phyloP scores from a whole-genome alignment of 2,797 vertebrate genomes.

The Phataginus tricuspis region DNA sequence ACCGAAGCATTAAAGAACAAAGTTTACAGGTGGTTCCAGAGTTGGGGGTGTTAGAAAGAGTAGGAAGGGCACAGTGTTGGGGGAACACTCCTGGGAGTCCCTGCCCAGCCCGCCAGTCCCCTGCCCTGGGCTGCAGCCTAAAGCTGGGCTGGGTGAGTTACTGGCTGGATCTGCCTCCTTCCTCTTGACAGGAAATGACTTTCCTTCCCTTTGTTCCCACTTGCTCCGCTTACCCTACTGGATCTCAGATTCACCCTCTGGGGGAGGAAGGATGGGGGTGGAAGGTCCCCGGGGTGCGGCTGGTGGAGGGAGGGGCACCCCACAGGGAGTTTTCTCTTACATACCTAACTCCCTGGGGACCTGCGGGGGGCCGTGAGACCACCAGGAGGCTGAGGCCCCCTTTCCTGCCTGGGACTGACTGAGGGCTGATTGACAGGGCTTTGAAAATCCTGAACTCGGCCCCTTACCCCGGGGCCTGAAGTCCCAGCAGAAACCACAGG shows the following conservation, averaged over 20 bases:
- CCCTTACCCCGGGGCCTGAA: slow-evolving; percentile 27
- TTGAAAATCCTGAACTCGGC: slow-evolving; percentile 36
- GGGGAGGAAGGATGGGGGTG: neutral
- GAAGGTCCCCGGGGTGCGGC: neutral
- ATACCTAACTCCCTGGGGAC: neutral
- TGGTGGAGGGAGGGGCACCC: neutral
- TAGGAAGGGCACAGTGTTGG: neutral
- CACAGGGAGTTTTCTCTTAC: neutral
- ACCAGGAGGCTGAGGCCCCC: neutral
- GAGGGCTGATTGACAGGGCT: neutral
- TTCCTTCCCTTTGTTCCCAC: slow-evolving; percentile 79
- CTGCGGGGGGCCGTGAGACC: neutral
- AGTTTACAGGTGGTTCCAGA: neutral
- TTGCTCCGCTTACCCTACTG: slow-evolving; percentile 71
- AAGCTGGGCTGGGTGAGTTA: neutral
- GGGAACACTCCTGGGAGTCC: neutral
- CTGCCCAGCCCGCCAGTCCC: neutral
- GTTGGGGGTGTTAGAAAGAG: neutral
- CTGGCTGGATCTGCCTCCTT: slow-evolving; percentile 66
- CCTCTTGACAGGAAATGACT: slow-evolving; percentile 80
- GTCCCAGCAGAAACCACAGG: neutral
- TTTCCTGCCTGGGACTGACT: neutral
- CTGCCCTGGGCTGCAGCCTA: neutral
- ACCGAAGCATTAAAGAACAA: neutral
- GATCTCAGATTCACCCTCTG: slow-evolving; percentile 21